A percentile compares a stretch with the other conserved stretches of the same genome.
Conservation (phyloP, 1,140 invertebrate species). For the Callitettix versicolor region DNA sequence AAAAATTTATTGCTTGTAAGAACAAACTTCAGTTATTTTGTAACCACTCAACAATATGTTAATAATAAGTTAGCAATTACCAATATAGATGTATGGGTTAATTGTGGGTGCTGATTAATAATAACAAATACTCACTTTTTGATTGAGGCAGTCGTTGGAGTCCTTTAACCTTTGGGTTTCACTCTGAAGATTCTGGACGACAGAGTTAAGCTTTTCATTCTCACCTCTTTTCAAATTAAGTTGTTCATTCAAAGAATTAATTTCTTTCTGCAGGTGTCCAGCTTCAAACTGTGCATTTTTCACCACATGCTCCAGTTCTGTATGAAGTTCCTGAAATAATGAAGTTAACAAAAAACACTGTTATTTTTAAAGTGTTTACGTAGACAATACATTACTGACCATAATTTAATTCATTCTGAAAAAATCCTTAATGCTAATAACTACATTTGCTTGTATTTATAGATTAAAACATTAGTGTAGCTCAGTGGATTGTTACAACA, state of each 20-base stretch:
- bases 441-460: too few species aligned
- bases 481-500: too few species aligned
- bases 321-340: conserved; percentile 39
- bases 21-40: too few species aligned
- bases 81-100: too few species aligned
- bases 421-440: too few species aligned
- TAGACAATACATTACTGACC: too few species aligned
- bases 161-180: conserved; percentile 34
- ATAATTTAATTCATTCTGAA: too few species aligned
- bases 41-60: too few species aligned
- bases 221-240: conserved; percentile 27
- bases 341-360: conserved; percentile 11
- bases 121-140: conserved; percentile 35
- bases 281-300: conserved; percentile 18
- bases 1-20: neutral
- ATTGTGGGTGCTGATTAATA: too few species aligned
- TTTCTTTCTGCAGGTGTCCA: conserved; percentile 15
- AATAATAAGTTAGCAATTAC: too few species aligned
- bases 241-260: conserved; percentile 16
- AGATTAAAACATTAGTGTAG: too few species aligned
- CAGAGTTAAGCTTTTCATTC: conserved; percentile 32
- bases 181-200: conserved; percentile 26
- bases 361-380: neutral
- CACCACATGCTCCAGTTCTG: conserved; percentile 15
- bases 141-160: conserved; percentile 38